phyloP scores from a whole-genome alignment of 2,113 vertebrate genomes.

The Spilogale gracilis region DNA sequence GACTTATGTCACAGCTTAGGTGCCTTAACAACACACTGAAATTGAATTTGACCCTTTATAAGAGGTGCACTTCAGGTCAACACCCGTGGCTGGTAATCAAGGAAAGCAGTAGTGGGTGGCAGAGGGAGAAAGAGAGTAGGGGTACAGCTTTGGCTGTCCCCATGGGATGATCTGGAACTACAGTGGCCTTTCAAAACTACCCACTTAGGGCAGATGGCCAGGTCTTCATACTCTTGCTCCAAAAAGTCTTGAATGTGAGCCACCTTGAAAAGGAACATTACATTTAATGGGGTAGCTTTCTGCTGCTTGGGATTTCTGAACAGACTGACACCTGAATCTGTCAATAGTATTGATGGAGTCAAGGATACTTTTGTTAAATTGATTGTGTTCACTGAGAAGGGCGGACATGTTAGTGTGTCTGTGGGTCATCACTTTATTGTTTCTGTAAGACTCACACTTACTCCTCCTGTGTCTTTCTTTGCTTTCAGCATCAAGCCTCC shows the following conservation, averaged over 20 bases:
- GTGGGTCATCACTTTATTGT: not conserved
- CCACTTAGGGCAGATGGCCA: not conserved
- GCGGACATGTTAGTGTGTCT: not conserved
- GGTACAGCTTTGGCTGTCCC: not conserved
- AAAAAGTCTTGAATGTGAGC: not conserved
- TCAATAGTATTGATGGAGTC: not conserved
- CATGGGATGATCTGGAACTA: not conserved
- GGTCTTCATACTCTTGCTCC: not conserved
- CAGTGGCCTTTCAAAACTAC: not conserved
- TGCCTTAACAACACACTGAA: not conserved
- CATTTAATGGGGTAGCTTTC: not conserved
- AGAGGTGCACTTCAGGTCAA: not conserved
- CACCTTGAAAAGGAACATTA: not conserved
- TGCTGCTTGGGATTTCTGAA: too few relatives aligned
- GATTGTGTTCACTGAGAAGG: not conserved
- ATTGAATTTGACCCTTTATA: not conserved
- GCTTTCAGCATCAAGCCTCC: not conserved
- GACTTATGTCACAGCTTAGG: not conserved
- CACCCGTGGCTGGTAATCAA: not conserved
- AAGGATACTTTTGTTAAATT: not conserved
- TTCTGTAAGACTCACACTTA: not conserved
- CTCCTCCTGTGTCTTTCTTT: not conserved
- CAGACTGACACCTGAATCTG: not conserved
- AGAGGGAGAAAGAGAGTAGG: not conserved
- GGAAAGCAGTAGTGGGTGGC: accelerated